Evolutionary conservation across 1,140 invertebrate species (phyloP), one percentile per base, ranked within the genome.

Genomic region (Brachionus asplanchnoidis): DNA sequence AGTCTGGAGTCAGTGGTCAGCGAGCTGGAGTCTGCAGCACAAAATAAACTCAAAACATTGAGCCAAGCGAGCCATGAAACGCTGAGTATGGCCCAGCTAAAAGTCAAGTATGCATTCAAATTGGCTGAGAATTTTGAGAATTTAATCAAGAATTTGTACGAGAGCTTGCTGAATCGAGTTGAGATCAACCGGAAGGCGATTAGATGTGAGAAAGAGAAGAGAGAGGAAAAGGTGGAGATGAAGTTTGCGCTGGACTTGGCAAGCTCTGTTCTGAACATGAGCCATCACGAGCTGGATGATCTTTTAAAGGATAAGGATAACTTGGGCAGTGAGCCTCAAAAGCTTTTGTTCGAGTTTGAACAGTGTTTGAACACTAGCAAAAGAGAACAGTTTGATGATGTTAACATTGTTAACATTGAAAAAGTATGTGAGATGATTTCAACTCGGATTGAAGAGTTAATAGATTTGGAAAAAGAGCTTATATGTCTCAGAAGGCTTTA

Each of bases 91-190:
- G 73, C 73, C 11, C 42, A 77, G 23, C 7, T 46, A 12, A 77
- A 50, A 28, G 44, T 77, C 11, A 77, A 50, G 20, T 77, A 77
- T 36, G 40, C 44, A 2, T 77, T 77, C 20, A 46, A 50, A 17
- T 44, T 77, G 14, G 73, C 46, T 11, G 73, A 77, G 20, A 50
- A 46, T 77, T 77, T 77, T 23, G 73, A 46, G 26, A 50, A 50
- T 46, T 28, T 77, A 11, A 77, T 77, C 12, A 77, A 77, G 50
- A 77, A 77, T 50, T 50, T 77, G 40, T 50, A 77, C 14, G 73
- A 77, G 17, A 77, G 42, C n/a, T 50, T 77, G 9, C 11, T 77
- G 1, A 53, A 46, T 26, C 11, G 73, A 17, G 17, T 46, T 17
- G 46, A 28, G 2, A 23, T 9, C n/a, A 77, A 77, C 7, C 26